Evolutionary conservation across 2,113 vertebrate genomes (phyloP), one percentile per base, ranked within the genome.

Genomic region (Hyaena hyaena): DNA sequence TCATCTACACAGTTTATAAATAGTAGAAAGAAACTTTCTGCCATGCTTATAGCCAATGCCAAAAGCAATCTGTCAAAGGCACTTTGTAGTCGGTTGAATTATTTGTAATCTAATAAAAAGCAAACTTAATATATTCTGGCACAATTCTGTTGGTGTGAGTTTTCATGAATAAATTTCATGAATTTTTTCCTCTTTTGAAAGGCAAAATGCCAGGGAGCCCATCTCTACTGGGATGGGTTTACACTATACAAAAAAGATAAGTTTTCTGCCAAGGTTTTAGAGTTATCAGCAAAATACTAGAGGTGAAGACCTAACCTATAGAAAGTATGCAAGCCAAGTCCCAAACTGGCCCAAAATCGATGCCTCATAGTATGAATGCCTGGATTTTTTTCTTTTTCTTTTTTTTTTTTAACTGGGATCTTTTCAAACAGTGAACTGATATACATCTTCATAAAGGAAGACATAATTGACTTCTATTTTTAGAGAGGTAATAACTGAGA

Each of bases 81-180:
- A 91, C 71, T 74, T 45, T 95, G 3, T 12, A 35, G 35, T 80
- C 53, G 8, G 45, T 31, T 84, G 88, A 87, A 23, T 90, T 80
- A 77, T 68, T 85, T 73, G 61, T 71, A 93, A 81, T 77, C 19
- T 58, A 94, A 87, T 92, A 55, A 81, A 81, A 63, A n/a, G 55
- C 3, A 82, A 28, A 68, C 23, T 61, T 45, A 35, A 15, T 84
- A 88, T n/a, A 58, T 65, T 68, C 35, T 71, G 28, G 9, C 17
- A 11, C 2, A 35, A 33, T 43, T 58, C 43, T 43, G 17, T 50
- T 68, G 35, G 5, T 92, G 11, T 48, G 31, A 45, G 31, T 88
- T 92, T 93, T 79, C 23, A 43, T 61, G 33, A 90, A 68, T 48
- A 90, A 24, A 31, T 69, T 80, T 80, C 58, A 73, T 43, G 73